Base-by-base conservation (phyloP, 2,113 vertebrate genomes). In the Planiliza haematocheilus region DNA sequence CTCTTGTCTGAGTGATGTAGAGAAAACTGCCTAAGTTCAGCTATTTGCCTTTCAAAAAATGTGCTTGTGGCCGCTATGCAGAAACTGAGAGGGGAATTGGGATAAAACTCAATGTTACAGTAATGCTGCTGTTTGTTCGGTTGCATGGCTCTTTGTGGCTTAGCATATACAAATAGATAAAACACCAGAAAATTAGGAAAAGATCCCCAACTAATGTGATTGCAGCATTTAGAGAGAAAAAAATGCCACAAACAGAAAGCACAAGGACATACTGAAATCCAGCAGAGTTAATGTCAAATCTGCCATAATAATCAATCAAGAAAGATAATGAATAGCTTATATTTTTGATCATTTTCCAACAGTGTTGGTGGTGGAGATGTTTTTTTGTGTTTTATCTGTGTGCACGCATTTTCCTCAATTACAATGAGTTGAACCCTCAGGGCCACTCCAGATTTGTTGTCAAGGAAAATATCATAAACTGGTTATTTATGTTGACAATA, bases 311-410 rank as follows among this genome's bases (percentile, higher is more conserved):
- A n/a, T n/a, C 0, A 45, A 45, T n/a, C 6, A 42, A 10, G 38
- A 41, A 41, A 41, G 1, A 10, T 3, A 41, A 41, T 41, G 12
- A 42, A 43, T 14, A 43, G 13, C 42, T 13, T 43, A 6, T 43
- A 43, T 6, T 43, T 43, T 14, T 16, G 16, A 7, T 43, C 4
- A 16, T 43, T 43, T 43, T 12, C 12, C 39, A 30, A 30, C 24
- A 30, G 24, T 41, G n/a, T 49, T 49, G 46, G n/a, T 10, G 17
- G 10, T 18, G 9, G 7, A 18, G 9, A 50, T 11, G 48, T 50
- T 18, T 12, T 1, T 11, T 16, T 9, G 1, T 0, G 1, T 46
- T 13, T 18, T 56, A 1, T 7, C 0, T 1, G n/a, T 69, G 24
- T 69, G 66, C 38, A 10, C 38, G 21, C 11, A 16, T 39, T 20